Evolutionary conservation across 2,888 invertebrate species (phyloP).

Genomic region (Agonopterix alstromeriana): DNA sequence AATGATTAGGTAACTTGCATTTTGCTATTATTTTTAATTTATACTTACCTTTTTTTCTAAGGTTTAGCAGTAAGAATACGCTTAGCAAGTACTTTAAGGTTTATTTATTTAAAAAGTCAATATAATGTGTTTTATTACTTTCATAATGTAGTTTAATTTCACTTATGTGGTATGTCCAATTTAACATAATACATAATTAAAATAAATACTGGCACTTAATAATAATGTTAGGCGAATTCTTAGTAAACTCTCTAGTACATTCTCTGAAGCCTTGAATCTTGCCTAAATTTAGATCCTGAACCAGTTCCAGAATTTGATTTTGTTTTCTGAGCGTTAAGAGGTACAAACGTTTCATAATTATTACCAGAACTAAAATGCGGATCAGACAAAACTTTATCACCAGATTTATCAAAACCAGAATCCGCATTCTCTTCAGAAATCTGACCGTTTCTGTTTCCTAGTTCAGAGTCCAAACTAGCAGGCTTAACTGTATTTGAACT

Average conservation of each 20-base stretch:
- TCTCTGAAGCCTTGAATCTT: too few species aligned
- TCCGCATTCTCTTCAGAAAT: background rate
- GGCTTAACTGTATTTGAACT: too few species aligned
- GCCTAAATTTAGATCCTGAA: too few species aligned
- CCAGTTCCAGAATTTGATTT: constrained; percentile 2
- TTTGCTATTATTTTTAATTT: constrained; percentile 51
- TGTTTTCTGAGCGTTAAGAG: too few species aligned
- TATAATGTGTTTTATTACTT: constrained; percentile 66
- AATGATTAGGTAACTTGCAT: constrained; percentile 42
- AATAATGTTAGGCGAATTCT: too few species aligned
- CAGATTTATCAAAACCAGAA: background rate
- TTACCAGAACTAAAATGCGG: too few species aligned
- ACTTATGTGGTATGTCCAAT: background rate
- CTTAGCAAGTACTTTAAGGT: constrained; percentile 60
- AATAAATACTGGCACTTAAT: too few species aligned
- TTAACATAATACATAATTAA: too few species aligned
- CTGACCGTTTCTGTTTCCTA: too few species aligned
- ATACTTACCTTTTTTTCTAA: constrained; percentile 41
- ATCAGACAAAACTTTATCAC: background rate
- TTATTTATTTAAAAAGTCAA: constrained; percentile 75
- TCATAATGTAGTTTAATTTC: constrained; percentile 33
- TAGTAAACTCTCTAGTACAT: too few species aligned
- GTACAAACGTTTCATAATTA: too few species aligned
- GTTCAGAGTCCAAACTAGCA: too few species aligned
- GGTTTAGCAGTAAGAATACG: constrained; percentile 59